Conservation (phyloP, 2,888 invertebrate genomes). For the Trichogramma dendrolimi region DNA sequence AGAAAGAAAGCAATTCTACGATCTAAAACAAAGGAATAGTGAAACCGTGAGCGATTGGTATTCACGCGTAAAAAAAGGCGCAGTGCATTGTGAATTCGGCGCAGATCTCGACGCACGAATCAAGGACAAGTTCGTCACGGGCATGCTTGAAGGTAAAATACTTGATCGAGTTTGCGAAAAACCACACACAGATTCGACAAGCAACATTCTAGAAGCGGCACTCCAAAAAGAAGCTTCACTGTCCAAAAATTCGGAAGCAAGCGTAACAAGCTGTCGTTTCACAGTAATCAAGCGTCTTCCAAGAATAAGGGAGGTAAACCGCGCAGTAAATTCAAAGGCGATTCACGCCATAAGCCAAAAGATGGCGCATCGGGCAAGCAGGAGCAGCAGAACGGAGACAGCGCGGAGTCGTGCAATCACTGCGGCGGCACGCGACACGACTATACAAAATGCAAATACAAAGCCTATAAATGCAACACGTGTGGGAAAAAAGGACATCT, state of each 20-base stretch:
- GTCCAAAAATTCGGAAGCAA: no score
- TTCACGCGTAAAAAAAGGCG: background rate
- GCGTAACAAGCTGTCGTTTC: background rate
- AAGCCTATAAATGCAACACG: conserved; percentile 4
- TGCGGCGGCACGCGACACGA: conserved; percentile 9
- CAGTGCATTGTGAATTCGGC: background rate
- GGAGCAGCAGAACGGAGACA: no score
- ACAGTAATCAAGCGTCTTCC: background rate
- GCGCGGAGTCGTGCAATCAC: conserved; percentile 10
- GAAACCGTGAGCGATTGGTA: background rate
- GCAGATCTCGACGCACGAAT: background rate
- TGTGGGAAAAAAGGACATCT: conserved; percentile 16
- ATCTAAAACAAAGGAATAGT: background rate
- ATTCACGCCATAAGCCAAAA: no score
- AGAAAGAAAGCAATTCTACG: conserved; percentile 3
- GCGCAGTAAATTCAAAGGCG: background rate
- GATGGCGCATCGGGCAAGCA: no score
- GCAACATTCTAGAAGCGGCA: no score
- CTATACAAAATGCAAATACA: conserved; percentile 1
- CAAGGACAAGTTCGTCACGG: background rate
- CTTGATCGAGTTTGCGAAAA: no score
- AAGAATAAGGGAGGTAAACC: background rate
- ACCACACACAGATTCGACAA: no score
- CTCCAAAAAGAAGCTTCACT: no score
- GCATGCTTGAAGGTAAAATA: no score